Evolutionary conservation across 2,888 invertebrate genomes (phyloP).

Genomic region (Agriopis leucophaearia): DNA sequence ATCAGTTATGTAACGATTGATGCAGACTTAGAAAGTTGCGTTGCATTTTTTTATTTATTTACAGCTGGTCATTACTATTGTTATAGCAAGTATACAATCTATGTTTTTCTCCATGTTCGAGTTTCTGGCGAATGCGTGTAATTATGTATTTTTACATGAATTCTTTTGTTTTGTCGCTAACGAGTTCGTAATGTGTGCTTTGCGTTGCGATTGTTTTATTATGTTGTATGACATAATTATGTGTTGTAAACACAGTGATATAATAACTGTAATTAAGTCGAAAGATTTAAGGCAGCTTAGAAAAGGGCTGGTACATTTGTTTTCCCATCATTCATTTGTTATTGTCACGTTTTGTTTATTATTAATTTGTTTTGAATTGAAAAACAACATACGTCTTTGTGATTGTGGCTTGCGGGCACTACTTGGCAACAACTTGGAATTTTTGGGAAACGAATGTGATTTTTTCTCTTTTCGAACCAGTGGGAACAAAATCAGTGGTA

Average conservation of each 20-base stretch:
- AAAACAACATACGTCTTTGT: no score
- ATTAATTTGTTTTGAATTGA: no score
- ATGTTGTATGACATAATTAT: constrained; percentile 3
- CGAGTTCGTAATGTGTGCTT: constrained; percentile 36
- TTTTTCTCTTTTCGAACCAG: no score
- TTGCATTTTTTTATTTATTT: constrained; percentile 44
- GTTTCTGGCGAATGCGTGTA: constrained; percentile 34
- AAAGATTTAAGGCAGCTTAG: no score
- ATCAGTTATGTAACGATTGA: constrained; percentile 44
- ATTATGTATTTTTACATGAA: constrained; percentile 31
- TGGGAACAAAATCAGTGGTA: no score
- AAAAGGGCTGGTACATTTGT: no score
- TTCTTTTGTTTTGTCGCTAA: constrained; percentile 43
- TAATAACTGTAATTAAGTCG: neutral
- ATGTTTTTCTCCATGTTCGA: constrained; percentile 23
- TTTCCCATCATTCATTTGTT: no score
- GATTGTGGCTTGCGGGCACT: no score
- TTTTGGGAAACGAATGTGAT: no score
- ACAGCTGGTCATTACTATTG: constrained; percentile 44
- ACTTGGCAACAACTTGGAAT: no score
- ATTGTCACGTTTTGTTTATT: no score
- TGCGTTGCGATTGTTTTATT: constrained; percentile 39
- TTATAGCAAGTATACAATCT: constrained; percentile 36
- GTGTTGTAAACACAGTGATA: neutral
- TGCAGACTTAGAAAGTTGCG: constrained; percentile 49